Evolutionary conservation across 1,140 invertebrate genomes (phyloP).

Genomic region (Coptotermes formosanus): DNA sequence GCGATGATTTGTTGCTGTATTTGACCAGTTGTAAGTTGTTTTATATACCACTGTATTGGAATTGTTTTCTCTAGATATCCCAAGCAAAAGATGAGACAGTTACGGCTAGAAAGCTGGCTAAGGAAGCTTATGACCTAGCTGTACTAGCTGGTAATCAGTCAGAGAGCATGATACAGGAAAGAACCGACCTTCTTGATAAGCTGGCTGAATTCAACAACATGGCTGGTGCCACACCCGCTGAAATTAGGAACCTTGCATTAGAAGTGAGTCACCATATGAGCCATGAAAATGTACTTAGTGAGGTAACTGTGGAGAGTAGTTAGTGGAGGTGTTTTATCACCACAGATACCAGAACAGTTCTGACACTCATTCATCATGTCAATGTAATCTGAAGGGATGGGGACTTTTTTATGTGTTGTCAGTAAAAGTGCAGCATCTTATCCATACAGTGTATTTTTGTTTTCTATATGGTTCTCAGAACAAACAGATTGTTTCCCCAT

Average conservation of each 20-base stretch:
- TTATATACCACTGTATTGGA: too few relatives aligned
- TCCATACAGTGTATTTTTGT: too few relatives aligned
- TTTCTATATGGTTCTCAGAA: too few relatives aligned
- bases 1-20: too few relatives aligned
- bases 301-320: neutral
- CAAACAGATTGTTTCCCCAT: too few relatives aligned
- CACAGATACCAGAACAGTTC: neutral
- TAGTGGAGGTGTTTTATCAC: neutral
- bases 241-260: constrained; percentile 75
- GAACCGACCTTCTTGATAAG: constrained; percentile 62
- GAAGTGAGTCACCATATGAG: constrained; percentile 44
- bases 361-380: neutral
- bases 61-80: constrained; percentile 51
- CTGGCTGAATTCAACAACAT: constrained; percentile 75
- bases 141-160: constrained; percentile 56
- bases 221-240: constrained; percentile 73
- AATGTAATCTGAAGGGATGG: too few relatives aligned
- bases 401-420: too few relatives aligned
- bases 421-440: too few relatives aligned
- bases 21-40: too few relatives aligned
- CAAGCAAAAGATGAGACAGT: constrained; percentile 58
- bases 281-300: neutral
- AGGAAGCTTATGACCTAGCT: constrained; percentile 59
- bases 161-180: constrained; percentile 51
- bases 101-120: constrained; percentile 56